Base-by-base conservation (phyloP, 2,113 vertebrate species). In the Rhinopomastus cyanomelas region DNA sequence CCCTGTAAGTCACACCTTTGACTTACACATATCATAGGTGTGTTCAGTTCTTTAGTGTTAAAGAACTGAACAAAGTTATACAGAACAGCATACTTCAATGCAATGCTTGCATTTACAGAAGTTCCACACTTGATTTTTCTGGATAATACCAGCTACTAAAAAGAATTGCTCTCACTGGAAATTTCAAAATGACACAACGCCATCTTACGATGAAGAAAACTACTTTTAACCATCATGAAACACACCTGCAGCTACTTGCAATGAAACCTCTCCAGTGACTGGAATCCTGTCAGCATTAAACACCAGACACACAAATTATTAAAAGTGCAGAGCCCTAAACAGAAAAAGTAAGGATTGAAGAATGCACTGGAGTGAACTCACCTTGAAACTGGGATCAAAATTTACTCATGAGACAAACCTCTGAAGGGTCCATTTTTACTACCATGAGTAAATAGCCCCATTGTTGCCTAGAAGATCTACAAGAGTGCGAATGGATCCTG, bases 261-360 rank as follows among this genome's bases (percentile, higher is more conserved):
- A 97, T 98, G 97, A 97, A 98, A 98, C 93, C 97, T 97, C 97
- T 97, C 97, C 97, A 97, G 95, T 97, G 97, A 97, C 97, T 97
- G 97, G 97, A 95, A 97, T 98, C 97, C 97, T 98, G 97, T 98
- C 97, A 98, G 97, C 97, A 98, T 98, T 98, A 98, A 98, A 98
- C 89, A 98, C 97, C 97, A 97, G 97, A 98, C 96, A 98, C 94
- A 98, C 89, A 93, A 96, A 97, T 97, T 97, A 97, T 96, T 97
- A 97, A 92, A 95, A 97, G 92, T 76, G 89, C 95, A 97, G 89
- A 96, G 93, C 96, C 96, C 97, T 97, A 64, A 87, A 96, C 6
- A 8, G 49, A 84, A 77, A 97, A 93, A 92, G 81, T 92, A 97
- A 97, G 95, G 96, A 78, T 85, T 93, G 89, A 97, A 97, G 74